Percentiles rank a stretch among this genome's conserved stretches.
These are phyloP conservation scores for Chloropsis hardwickii DNA, from an alignment of 2,113 vertebrate species.

Conservation along the genomic window DNA sequence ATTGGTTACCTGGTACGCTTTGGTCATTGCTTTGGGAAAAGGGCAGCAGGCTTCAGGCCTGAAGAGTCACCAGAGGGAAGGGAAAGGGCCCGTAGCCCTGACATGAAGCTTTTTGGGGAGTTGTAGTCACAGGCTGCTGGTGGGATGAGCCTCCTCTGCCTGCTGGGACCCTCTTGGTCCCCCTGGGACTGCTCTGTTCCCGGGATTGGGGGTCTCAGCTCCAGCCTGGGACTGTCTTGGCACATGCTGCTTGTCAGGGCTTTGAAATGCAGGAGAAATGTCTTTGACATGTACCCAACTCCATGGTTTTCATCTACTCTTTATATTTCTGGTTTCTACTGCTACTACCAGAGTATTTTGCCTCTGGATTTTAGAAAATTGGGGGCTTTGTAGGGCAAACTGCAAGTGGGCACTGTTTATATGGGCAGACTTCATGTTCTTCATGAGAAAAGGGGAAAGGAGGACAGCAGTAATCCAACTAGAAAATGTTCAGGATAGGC, in stretches of 20 bases:
- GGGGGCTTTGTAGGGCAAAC: background rate
- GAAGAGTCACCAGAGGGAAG: background rate
- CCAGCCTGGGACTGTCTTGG: background rate
- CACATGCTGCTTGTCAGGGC: background rate
- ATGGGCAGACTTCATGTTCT: background rate
- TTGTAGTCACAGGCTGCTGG: background rate
- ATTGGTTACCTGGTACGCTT: background rate
- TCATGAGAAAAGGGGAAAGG: background rate
- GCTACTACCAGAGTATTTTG: background rate
- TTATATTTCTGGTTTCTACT: background rate
- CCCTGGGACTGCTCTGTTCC: background rate
- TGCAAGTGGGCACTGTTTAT: rapidly evolving
- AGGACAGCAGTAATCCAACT: background rate
- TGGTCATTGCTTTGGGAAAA: background rate
- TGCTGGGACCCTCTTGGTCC: background rate
- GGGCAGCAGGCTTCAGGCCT: background rate
- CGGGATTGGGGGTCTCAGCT: rapidly evolving
- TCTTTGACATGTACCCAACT: rapidly evolving
- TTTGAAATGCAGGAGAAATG: background rate
- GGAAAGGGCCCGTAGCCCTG: background rate
- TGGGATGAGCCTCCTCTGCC: background rate
- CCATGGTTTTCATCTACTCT: background rate
- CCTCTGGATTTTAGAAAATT: background rate
- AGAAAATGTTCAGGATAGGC: background rate
- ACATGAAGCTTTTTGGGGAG: rapidly evolving